Evolutionary conservation across 1,140 invertebrate species (phyloP).

Genomic region (Centruroides sculpturatus): DNA sequence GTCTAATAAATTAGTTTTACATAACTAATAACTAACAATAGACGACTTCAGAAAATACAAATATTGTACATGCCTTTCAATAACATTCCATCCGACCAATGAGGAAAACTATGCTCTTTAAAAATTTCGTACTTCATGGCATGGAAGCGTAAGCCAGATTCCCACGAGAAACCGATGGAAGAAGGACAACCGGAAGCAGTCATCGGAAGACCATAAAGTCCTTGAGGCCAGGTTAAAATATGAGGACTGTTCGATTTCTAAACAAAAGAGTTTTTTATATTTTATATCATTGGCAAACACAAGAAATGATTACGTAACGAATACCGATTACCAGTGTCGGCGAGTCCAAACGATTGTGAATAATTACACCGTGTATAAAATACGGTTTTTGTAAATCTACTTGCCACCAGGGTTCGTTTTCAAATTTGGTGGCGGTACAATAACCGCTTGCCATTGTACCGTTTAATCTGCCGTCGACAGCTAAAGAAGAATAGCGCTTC

Average conservation of each 20-base stretch:
- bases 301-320: too few relatives aligned
- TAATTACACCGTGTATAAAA: slow-evolving; percentile 17
- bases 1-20: too few relatives aligned
- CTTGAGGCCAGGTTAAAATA: slow-evolving; percentile 18
- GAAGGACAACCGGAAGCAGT: slow-evolving; percentile 21
- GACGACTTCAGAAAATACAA: too few relatives aligned
- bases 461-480: slow-evolving; percentile 15
- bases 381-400: slow-evolving; percentile 20
- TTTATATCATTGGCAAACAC: too few relatives aligned
- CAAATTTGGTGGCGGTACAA: slow-evolving; percentile 18
- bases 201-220: slow-evolving; percentile 23
- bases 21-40: too few relatives aligned
- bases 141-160: slow-evolving; percentile 17
- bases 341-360: slow-evolving; percentile 8
- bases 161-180: slow-evolving; percentile 13
- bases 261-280: too few relatives aligned
- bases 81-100: slow-evolving; percentile 20
- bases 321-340: background rate
- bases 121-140: slow-evolving; percentile 16
- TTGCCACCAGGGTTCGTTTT: slow-evolving; percentile 22
- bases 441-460: background rate
- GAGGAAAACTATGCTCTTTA: slow-evolving; percentile 17
- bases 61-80: slow-evolving; percentile 14
- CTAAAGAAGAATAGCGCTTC: slow-evolving; percentile 8
- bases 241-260: background rate